Base-by-base conservation (phyloP, 2,888 invertebrate species). In the Keiferia lycopersicella region DNA sequence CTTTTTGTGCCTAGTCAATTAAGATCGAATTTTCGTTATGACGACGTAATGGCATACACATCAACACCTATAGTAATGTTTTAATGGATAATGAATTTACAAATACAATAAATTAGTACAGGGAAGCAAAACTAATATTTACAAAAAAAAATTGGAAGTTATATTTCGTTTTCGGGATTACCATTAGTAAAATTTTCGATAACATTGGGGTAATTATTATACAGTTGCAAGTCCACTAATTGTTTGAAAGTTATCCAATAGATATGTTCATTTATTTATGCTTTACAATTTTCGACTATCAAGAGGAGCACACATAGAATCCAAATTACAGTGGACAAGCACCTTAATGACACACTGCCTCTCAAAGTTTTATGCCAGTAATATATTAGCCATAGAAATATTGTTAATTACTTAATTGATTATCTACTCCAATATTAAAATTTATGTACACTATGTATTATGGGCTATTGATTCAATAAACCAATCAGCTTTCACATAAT, bases 41-140 rank as follows among this genome's bases (percentile, higher is more conserved):
- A 56, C 7, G 77, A 78, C 74, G 73, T 56, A 78, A 81, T 80
- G 79, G 83, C 82, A 81, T 83, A 81, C 75, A 83, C 77, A 75
- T 79, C 76, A 83, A 85, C 81, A 84, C 82, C 83, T 82, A 81
- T 76, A 78, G 68, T 80, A 77, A 61, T 26, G 69, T 79, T 80
- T 79, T 81, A 78, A 73, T 77, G 82, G 81, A 82, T 81, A 34
- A 85, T 81, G 81, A 84, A 82, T 85, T 82, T 84, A 84, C 77
- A 85, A 78, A 71, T 82, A 84, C 75, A 88, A 87, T 88, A 87
- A 86, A 86, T 87, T 81, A 88, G 78, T 80, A 82, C 66, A 81
- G 79, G 79, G 76, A 86, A 88, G 85, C 88, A 26, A 81, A 87
- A 87, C 82, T 83, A 85, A 87, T 91, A 91, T 90, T 90, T 90